Base-by-base conservation (phyloP, 2,888 invertebrate species). In the Trimorus sp. region DNA sequence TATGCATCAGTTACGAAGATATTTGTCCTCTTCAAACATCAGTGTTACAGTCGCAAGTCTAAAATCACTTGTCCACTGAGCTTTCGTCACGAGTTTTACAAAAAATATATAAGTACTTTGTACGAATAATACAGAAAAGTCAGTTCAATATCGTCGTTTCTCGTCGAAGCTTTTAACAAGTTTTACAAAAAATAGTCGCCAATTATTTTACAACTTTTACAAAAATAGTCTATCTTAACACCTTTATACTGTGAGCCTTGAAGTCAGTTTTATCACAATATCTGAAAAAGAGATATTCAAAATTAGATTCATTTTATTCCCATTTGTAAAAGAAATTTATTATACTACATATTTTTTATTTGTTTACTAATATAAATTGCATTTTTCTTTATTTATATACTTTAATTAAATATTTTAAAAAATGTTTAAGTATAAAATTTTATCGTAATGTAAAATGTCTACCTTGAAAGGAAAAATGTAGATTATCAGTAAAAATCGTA, bases 401-500 rank as follows among this genome's bases (percentile, higher is more conserved):
- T 69, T 69, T 40, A 9, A n/a, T n/a, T n/a, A n/a, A n/a, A n/a
- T n/a, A n/a, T n/a, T n/a, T n/a, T n/a, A n/a, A n/a, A n/a, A n/a
- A n/a, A n/a, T n/a, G n/a, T n/a, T n/a, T n/a, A n/a, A n/a, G n/a
- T n/a, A n/a, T n/a, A n/a, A n/a, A n/a, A n/a, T n/a, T n/a, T n/a
- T n/a, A n/a, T n/a, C n/a, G n/a, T n/a, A n/a, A n/a, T n/a, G n/a
- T n/a, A n/a, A 54, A 59, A 51, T 5, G 14, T 14, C n/a, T 69
- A 79, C 79, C 69, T 79, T 63, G 37, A 54, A 26, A 70, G 42
- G 48, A 74, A 54, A 62, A n/a, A 60, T 37, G 12, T 15, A 56
- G 8, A 8, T 26, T 15, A 15, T 70, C 83, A 90, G 71, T 89
- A 86, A 69, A 90, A 95, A 84, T 96, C 95, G 89, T 95, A 96